Conservation (phyloP, 2,888 invertebrate genomes). For the Acanthosepion esculentum region DNA sequence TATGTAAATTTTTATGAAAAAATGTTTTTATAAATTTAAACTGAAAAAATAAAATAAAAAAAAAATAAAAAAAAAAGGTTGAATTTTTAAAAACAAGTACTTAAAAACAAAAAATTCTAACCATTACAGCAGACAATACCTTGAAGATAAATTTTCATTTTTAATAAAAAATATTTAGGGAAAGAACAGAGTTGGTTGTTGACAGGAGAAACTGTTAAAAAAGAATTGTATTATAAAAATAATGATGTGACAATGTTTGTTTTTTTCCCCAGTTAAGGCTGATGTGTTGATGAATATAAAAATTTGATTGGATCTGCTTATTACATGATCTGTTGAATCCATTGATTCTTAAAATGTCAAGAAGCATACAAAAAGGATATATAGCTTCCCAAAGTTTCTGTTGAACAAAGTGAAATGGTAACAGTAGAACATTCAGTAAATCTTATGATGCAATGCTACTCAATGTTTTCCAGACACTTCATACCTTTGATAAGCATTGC, state of each 20-base stretch:
- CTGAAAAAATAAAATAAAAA: neutral
- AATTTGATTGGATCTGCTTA: neutral
- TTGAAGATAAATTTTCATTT: constrained; percentile 1
- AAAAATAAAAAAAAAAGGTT: neutral
- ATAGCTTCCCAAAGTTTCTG: neutral
- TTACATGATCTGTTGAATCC: neutral
- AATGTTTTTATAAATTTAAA: neutral
- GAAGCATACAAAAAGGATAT: no score
- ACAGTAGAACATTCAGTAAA: neutral
- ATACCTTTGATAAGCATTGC: neutral
- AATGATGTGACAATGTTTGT: neutral
- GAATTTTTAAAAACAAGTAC: neutral
- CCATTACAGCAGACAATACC: neutral
- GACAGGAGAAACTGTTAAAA: neutral
- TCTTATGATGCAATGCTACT: neutral
- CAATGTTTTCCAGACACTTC: constrained; percentile 8
- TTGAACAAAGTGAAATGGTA: neutral
- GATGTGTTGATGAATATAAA: constrained; percentile 33
- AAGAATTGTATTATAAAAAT: neutral
- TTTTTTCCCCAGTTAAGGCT: neutral
- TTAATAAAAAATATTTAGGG: neutral
- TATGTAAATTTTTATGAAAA: neutral
- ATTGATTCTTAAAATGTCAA: neutral
- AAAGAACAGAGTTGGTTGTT: neutral
- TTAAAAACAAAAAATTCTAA: neutral